These are phyloP conservation scores for Syrphus vitripennis DNA, from an alignment of 2,888 invertebrate genomes.

Conservation along the genomic window DNA sequence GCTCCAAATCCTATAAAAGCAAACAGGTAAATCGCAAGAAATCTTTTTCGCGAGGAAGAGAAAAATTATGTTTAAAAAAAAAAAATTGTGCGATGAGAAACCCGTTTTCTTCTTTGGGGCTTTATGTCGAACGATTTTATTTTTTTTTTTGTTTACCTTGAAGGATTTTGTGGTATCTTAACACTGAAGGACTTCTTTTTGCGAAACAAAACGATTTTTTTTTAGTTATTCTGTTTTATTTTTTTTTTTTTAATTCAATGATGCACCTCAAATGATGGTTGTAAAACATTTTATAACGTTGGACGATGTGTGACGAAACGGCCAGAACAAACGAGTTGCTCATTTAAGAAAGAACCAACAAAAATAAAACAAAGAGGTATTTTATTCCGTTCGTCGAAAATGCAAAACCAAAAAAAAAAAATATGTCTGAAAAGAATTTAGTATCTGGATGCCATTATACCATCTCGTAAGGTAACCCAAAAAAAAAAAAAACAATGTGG, in stretches of 20 bases:
- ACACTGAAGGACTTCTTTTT: slow-evolving; percentile 39
- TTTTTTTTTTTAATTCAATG: background rate
- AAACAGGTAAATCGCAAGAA: slow-evolving; percentile 66
- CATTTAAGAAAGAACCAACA: background rate
- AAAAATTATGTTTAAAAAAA: no score
- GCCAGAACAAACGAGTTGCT: slow-evolving; percentile 33
- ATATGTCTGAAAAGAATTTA: slow-evolving; percentile 30
- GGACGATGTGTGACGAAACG: slow-evolving; percentile 59
- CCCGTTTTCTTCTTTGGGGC: slow-evolving; percentile 36
- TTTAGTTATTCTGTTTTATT: background rate
- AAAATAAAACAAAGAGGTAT: background rate
- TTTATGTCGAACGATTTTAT: slow-evolving; percentile 10
- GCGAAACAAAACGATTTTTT: slow-evolving; percentile 10
- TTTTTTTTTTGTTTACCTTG: slow-evolving; percentile 24
- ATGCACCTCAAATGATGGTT: slow-evolving; percentile 35
- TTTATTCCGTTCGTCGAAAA: slow-evolving; percentile 46
- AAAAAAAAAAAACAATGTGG: no score
- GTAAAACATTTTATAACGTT: slow-evolving; percentile 54
- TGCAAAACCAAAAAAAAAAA: background rate
- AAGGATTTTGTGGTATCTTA: slow-evolving; percentile 46
- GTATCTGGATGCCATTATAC: slow-evolving; percentile 18
- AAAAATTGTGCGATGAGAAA: slow-evolving; percentile 13
- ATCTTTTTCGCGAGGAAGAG: slow-evolving; percentile 25
- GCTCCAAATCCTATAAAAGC: slow-evolving; percentile 3
- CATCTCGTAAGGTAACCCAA: background rate